Base-by-base conservation (phyloP, 2,113 vertebrate species). In the Amphiprion ocellaris region DNA sequence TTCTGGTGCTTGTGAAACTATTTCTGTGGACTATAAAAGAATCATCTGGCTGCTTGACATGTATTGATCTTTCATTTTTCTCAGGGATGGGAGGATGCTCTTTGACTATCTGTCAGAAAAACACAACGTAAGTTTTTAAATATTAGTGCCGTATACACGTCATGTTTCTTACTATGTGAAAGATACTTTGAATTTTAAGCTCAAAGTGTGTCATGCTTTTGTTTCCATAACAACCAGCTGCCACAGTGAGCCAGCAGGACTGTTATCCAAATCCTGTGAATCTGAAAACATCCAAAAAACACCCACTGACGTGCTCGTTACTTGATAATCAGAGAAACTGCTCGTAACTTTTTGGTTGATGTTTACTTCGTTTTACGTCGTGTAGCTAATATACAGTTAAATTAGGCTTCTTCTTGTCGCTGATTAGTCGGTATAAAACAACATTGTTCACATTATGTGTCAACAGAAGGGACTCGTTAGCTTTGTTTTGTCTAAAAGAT, bases 101-200 rank as follows among this genome's bases (percentile, higher is more conserved):
- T 99, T 98, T 90, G 97, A 98, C 78, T 98, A 97, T 79, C 94
- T 98, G 89, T 97, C 98, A n/a, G 97, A 99, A 78, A 98, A 98
- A 85, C 97, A 98, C 85, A 96, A 96, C 78, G 97, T 98, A 96
- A 95, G 97, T 95, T 44, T 49, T 71, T 15, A 76, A 17, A 46
- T 23, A 2, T 21, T 26, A 24, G 41, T 2, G 0, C 2, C 26
- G 28, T 2, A 2, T 8, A 15, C 17, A 21, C 39, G 39, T 16
- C 6, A 0, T 26, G 47, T 10, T 17, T 61, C 4, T 0, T 16
- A 1, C 59, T 33, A 6, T 21, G 9, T 17, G 8, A 61, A 58
- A 50, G 15, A 6, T 49, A 41, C 15, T 1, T 47, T 70, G 37
- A 9, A n/a, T 77, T 71, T 33, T 65, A 9, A 50, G 61, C 37